Conservation (phyloP, 2,797 vertebrate species). For the Tadarida brasiliensis region DNA sequence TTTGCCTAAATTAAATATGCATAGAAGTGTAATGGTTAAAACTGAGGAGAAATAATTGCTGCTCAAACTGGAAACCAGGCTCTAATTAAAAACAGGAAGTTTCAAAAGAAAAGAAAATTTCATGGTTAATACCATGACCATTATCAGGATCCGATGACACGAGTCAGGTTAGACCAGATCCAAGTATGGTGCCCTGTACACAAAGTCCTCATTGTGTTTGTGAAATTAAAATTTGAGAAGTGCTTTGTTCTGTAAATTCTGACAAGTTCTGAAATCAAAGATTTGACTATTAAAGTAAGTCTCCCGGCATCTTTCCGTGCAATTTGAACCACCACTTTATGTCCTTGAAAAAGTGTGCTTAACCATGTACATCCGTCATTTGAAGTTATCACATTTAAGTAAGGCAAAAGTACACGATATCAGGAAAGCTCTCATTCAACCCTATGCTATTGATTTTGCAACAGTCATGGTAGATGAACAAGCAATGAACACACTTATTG, state of each 20-base stretch:
- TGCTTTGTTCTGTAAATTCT: slow-evolving; percentile 40
- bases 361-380: slow-evolving; percentile 60
- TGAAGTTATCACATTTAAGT: slow-evolving; percentile 9
- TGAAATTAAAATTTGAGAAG: slow-evolving; percentile 41
- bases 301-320: neutral
- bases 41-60: slow-evolving; percentile 45
- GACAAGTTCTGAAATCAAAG: slow-evolving; percentile 55
- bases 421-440: slow-evolving; percentile 21
- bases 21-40: slow-evolving; percentile 48
- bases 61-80: slow-evolving; percentile 30
- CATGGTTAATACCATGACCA: slow-evolving; percentile 23
- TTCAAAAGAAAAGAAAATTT: slow-evolving; percentile 65
- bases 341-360: slow-evolving; percentile 48
- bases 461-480: neutral
- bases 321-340: slow-evolving; percentile 34
- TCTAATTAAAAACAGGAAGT: slow-evolving; percentile 58
- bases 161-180: neutral
- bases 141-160: slow-evolving; percentile 47
- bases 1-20: slow-evolving; percentile 50
- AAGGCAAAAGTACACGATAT: neutral
- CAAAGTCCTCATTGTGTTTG: slow-evolving; percentile 18
- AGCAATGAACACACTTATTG: neutral
- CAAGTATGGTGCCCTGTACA: neutral
- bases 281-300: slow-evolving; percentile 21
- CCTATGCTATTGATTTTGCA: slow-evolving; percentile 11